Evolutionary conservation across 2,888 invertebrate genomes (phyloP).

Genomic region (Yponomeuta plumbellus): DNA sequence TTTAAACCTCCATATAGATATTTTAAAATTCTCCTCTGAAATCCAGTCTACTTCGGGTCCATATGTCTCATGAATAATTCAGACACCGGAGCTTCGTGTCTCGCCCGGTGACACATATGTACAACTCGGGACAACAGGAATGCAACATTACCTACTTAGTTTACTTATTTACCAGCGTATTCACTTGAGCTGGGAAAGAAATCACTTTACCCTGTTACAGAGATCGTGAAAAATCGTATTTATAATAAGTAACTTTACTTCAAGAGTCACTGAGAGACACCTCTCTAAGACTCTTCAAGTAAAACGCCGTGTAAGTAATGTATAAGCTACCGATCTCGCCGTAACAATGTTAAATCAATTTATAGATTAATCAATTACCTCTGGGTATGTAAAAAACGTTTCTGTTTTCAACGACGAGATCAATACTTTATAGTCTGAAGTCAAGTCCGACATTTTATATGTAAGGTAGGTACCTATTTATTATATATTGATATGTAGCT

Average conservation of each 20-base stretch:
- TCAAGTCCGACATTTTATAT: no score
- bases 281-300: no score
- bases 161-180: slow-evolving; percentile 24
- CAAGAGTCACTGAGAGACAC: background rate
- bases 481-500: no score
- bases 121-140: slow-evolving; percentile 27
- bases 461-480: no score
- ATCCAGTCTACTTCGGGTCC: slow-evolving; percentile 73
- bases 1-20: slow-evolving; percentile 62
- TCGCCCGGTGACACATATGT: slow-evolving; percentile 32
- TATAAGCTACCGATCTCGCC: no score
- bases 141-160: slow-evolving; percentile 28
- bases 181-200: background rate
- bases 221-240: background rate
- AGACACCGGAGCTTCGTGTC: slow-evolving; percentile 56
- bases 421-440: no score
- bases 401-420: no score
- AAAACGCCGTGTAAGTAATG: no score
- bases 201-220: background rate
- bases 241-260: no score
- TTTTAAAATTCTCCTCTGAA: slow-evolving; percentile 72
- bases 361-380: no score
- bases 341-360: no score
- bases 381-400: no score
- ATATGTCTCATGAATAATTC: slow-evolving; percentile 75